Percentiles rank a stretch among this genome's conserved stretches.
Evolutionary conservation across 2,888 invertebrate genomes (phyloP).

Genomic region (Troglohyphantes excavatus): DNA sequence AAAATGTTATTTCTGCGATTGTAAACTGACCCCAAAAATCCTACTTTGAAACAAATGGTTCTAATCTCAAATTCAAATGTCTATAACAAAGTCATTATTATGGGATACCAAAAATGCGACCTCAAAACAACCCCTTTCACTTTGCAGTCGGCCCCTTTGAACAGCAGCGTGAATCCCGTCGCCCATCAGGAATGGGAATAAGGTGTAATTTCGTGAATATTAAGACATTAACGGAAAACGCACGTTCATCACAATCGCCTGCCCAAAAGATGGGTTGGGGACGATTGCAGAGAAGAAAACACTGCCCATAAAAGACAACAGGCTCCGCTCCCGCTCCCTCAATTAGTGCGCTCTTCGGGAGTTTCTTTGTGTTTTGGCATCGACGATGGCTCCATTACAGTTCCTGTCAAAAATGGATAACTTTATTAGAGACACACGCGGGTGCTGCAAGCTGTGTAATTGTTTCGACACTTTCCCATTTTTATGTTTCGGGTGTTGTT

Average conservation of each 20-base stretch:
- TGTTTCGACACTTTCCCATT: too few relatives aligned
- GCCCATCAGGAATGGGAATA: slow-evolving; percentile 66
- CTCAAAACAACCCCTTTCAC: neutral
- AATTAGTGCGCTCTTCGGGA: slow-evolving; percentile 35
- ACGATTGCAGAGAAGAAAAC: slow-evolving; percentile 63
- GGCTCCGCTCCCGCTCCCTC: slow-evolving; percentile 55
- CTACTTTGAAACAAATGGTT: too few relatives aligned
- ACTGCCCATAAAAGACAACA: slow-evolving; percentile 59
- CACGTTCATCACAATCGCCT: slow-evolving; percentile 56
- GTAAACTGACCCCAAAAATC: too few relatives aligned
- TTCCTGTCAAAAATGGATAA: slow-evolving; percentile 68
- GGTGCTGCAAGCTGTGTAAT: too few relatives aligned
- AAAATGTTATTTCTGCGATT: too few relatives aligned
- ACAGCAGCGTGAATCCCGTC: slow-evolving; percentile 62
- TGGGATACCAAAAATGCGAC: too few relatives aligned
- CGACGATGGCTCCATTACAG: slow-evolving; percentile 48
- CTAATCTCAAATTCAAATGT: too few relatives aligned
- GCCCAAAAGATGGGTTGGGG: slow-evolving; percentile 64
- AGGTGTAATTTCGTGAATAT: slow-evolving; percentile 76
- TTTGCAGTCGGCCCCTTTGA: slow-evolving; percentile 21
- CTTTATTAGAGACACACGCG: slow-evolving; percentile 48
- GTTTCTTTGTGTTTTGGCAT: slow-evolving; percentile 47
- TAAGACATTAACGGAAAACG: slow-evolving; percentile 70
- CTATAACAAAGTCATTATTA: too few relatives aligned
- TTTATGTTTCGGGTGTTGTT: too few relatives aligned